Percentiles rank a stretch among this genome's conserved stretches.
Conservation (phyloP, 92 coral and sea anemone genomes). For the Zoanthus sociatus region DNA sequence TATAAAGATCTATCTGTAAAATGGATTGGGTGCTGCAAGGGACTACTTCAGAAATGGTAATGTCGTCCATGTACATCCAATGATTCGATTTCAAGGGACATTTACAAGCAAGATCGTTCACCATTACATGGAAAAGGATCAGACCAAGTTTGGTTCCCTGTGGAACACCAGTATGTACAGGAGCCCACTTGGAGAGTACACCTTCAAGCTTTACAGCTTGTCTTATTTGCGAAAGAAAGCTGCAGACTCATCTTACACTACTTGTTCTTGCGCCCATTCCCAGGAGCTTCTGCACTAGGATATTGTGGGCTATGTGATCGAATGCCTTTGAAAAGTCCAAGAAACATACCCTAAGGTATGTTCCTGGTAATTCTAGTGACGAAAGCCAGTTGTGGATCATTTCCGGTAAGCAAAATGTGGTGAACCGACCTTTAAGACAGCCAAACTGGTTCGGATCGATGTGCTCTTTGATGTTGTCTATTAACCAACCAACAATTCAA, state of each 20-base stretch:
- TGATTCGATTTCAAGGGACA: neutral
- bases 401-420: neutral
- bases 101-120: neutral
- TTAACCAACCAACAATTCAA: neutral
- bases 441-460: neutral
- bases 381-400: neutral
- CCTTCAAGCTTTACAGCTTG: neutral
- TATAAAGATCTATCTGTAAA: neutral
- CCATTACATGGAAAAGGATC: neutral
- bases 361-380: neutral
- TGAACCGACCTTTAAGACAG: neutral
- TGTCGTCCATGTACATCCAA: neutral
- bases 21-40: neutral
- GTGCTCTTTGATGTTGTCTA: neutral
- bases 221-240: neutral
- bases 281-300: neutral
- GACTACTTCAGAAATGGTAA: neutral
- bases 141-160: neutral
- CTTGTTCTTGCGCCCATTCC: neutral
- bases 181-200: neutral
- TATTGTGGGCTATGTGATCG: constrained; percentile 12
- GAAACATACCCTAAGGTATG: constrained; percentile 8
- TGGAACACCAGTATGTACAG: neutral
- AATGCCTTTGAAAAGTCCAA: neutral
- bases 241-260: neutral